Percentiles rank a stretch among this genome's conserved stretches.
Conservation (phyloP, 2,888 invertebrate genomes). For the Agrilus mali region DNA sequence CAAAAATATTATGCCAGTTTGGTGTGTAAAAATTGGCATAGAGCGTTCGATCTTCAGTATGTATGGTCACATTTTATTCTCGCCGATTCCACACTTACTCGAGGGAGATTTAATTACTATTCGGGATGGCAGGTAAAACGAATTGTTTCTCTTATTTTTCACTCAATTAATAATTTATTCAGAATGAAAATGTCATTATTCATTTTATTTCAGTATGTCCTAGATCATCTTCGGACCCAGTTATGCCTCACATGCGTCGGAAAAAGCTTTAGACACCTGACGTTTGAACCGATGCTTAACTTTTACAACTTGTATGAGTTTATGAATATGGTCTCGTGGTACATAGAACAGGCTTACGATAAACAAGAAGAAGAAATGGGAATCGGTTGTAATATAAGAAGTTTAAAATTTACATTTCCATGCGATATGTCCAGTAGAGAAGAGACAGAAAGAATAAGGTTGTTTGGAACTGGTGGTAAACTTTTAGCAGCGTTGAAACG, state of each 20-base stretch:
- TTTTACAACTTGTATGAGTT: slow-evolving; percentile 76
- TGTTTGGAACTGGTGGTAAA: slow-evolving; percentile 71
- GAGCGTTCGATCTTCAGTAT: slow-evolving; percentile 56
- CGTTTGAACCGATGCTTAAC: slow-evolving; percentile 61
- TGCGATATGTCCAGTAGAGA: slow-evolving; percentile 56
- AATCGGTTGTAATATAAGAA: slow-evolving; percentile 44
- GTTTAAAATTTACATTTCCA: slow-evolving; percentile 58
- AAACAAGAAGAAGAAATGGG: slow-evolving; percentile 26
- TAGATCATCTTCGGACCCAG: slow-evolving; percentile 63
- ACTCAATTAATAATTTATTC: too few relatives aligned
- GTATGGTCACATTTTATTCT: slow-evolving; percentile 67
- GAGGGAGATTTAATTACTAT: slow-evolving; percentile 66
- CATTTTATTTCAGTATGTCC: slow-evolving; percentile 42
- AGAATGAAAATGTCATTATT: too few relatives aligned
- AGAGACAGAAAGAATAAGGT: slow-evolving; percentile 45
- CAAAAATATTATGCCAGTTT: slow-evolving; percentile 64
- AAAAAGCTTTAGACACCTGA: slow-evolving; percentile 47
- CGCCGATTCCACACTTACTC: slow-evolving; percentile 59
- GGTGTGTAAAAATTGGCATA: slow-evolving; percentile 53
- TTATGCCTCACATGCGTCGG: slow-evolving; percentile 58
- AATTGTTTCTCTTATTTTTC: neutral
- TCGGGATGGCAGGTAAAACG: slow-evolving; percentile 58
- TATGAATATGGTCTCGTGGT: slow-evolving; percentile 69
- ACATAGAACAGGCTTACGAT: slow-evolving; percentile 42
- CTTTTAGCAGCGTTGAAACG: slow-evolving; percentile 51